Conservation (phyloP, 2,797 vertebrate genomes). For the Erethizon dorsatum region DNA sequence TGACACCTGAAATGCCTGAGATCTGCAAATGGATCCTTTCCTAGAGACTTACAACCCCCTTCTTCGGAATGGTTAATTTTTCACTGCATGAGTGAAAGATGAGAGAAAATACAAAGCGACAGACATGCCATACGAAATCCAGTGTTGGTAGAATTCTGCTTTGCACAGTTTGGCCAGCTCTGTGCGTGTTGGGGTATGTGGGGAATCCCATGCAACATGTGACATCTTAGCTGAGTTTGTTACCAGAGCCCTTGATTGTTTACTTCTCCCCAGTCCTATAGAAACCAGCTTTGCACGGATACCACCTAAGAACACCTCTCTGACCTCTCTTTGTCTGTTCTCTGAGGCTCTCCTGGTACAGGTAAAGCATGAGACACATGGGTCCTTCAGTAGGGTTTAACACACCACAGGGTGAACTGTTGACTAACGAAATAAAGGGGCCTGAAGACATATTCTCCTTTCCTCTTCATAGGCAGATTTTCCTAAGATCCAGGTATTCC, state of each 20-base stretch:
- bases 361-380: neutral
- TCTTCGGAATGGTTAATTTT: neutral
- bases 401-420: neutral
- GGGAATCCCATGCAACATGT: neutral
- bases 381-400: neutral
- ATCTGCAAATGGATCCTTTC: neutral
- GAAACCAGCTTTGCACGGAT: neutral
- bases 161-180: neutral
- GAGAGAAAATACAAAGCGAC: neutral
- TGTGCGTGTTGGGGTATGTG: too few species aligned
- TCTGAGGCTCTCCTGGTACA: neutral
- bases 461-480: neutral
- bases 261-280: neutral
- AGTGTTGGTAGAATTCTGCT: too few species aligned
- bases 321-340: neutral
- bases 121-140: neutral
- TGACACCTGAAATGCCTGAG: neutral
- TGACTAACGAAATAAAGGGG: neutral
- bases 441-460: neutral
- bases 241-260: neutral
- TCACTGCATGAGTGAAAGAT: neutral
- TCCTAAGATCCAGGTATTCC: neutral
- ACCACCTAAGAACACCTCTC: neutral
- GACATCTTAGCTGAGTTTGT: neutral
- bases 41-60: neutral